Percentiles rank a stretch among this genome's conserved stretches.
Conservation (phyloP, 2,797 vertebrate species). For the Mus caroli region DNA sequence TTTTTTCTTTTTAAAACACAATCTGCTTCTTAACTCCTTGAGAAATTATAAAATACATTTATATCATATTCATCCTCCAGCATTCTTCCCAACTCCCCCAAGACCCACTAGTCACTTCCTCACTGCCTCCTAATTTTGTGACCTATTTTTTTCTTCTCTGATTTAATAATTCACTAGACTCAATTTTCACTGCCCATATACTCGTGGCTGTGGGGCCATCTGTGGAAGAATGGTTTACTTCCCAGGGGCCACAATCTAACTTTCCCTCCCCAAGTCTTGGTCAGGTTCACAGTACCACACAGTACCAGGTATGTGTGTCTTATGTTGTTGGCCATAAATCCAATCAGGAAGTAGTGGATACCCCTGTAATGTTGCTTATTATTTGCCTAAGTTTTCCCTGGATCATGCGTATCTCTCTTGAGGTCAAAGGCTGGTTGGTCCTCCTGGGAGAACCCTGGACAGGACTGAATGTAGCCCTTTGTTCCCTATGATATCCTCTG, state of each 20-base stretch:
- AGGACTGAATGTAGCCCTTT: conserved; percentile 53
- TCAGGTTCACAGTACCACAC: neutral
- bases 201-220: neutral
- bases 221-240: neutral
- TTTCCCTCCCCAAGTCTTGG: neutral
- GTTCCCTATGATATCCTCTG: conserved; percentile 33
- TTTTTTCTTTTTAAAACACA: neutral
- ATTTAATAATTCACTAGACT: neutral
- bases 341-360: neutral
- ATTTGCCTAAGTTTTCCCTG: conserved; percentile 43
- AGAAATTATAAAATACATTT: neutral
- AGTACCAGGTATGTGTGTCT: neutral
- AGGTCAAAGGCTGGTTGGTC: neutral
- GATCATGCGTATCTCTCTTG: conserved; percentile 8
- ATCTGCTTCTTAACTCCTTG: neutral
- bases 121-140: neutral
- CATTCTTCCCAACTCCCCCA: neutral
- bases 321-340: neutral
- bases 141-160: neutral
- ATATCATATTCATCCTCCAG: neutral
- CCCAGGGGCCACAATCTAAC: neutral
- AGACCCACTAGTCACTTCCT: neutral
- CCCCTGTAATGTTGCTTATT: neutral
- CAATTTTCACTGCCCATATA: neutral
- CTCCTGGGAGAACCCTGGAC: conserved; percentile 37